Conservation (phyloP, 2,113 vertebrate genomes). For the Coryphaenoides rupestris region DNA sequence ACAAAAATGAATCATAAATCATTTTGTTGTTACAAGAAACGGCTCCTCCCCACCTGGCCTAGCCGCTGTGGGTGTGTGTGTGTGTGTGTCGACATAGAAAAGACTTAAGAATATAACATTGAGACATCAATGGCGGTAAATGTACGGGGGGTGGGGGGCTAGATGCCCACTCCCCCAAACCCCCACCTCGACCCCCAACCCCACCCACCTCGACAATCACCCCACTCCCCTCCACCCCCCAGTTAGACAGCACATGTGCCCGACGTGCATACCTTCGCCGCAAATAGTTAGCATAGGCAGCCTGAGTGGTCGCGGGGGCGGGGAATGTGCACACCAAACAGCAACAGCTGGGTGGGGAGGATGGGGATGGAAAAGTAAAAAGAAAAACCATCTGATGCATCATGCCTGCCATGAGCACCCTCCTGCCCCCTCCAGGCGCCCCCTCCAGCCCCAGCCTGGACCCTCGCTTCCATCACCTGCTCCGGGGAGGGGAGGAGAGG, state of each 20-base stretch:
- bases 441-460: conserved; percentile 34
- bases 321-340: conserved; percentile 61
- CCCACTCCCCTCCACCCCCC: conserved; percentile 30
- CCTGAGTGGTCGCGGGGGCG: conserved; percentile 44
- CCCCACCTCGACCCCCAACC: no score
- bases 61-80: no score
- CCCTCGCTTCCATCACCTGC: conserved; percentile 63
- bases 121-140: conserved; percentile 39
- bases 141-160: conserved; percentile 18
- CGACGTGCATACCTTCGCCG: conserved; percentile 56
- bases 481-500: no score
- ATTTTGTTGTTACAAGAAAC: conserved; percentile 24
- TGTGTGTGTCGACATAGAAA: no score
- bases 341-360: conserved; percentile 67
- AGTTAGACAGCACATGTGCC: conserved; percentile 62
- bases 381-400: conserved; percentile 52
- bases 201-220: conserved; percentile 19
- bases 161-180: no score
- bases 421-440: no score
- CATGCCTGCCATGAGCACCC: conserved; percentile 30
- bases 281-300: conserved; percentile 67
- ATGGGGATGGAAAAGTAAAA: not conserved
- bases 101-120: conserved; percentile 23
- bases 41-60: not conserved
- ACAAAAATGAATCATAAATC: conserved; percentile 20